Evolutionary conservation across 92 coral and sea anemone genomes (phyloP).

Genomic region (Hydrozoanthus gracilis): DNA sequence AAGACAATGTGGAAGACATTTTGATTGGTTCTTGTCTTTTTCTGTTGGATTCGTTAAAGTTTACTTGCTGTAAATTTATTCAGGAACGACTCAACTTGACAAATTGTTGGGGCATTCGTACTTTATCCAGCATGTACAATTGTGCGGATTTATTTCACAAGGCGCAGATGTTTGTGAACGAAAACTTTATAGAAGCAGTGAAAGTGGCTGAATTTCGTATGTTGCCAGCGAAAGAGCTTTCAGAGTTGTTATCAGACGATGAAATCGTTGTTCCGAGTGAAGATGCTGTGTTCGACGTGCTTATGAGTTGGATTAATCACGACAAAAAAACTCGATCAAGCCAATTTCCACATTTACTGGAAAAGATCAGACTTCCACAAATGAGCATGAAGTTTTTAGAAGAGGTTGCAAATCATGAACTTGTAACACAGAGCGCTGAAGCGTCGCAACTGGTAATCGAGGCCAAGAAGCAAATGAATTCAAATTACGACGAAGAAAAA

Average conservation of each 20-base stretch:
- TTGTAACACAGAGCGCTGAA: constrained; percentile 69
- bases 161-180: constrained; percentile 84
- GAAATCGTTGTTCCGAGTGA: constrained; percentile 83
- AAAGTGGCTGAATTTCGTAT: constrained; percentile 76
- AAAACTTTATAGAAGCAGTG: constrained; percentile 82
- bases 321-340: constrained; percentile 63
- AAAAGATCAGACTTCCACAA: constrained; percentile 84
- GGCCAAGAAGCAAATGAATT: constrained; percentile 63
- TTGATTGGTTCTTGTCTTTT: constrained; percentile 88
- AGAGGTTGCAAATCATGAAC: constrained; percentile 57
- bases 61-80: constrained; percentile 88
- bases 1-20: constrained; percentile 96
- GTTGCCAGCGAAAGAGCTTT: constrained; percentile 80
- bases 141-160: constrained; percentile 77
- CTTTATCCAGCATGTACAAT: constrained; percentile 83
- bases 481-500: constrained; percentile 39
- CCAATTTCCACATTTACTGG: constrained; percentile 71
- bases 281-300: constrained; percentile 83
- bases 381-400: constrained; percentile 77
- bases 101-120: constrained; percentile 98
- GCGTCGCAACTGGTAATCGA: constrained; percentile 65
- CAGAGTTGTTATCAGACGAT: constrained; percentile 77
- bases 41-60: constrained; percentile 79
- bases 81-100: constrained; percentile 86
- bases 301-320: constrained; percentile 80